Base-by-base conservation (phyloP, 1,140 invertebrate species). In the Zaprionus kolodkinae region DNA sequence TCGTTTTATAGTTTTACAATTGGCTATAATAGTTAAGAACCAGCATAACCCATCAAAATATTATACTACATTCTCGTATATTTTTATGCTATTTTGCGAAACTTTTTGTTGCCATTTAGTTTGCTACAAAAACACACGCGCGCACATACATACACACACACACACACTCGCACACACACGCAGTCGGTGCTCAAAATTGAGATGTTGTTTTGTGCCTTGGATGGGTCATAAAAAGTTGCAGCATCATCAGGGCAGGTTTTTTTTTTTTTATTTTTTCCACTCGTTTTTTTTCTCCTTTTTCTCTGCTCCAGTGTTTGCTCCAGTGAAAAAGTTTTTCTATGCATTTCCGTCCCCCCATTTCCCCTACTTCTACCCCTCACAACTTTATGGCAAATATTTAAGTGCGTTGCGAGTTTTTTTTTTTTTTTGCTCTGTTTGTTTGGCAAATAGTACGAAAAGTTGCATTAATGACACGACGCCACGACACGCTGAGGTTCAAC, bases 311-410 rank as follows among this genome's bases (percentile, higher is more conserved):
- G 7, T 73, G 64, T 61, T 68, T 73, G 65, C 48, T 38, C 54
- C 45, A 74, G 71, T 68, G 65, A 54, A 75, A 81, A 86, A 86
- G 77, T 77, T 87, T 79, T 79, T 70, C 69, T 67, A 72, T 76
- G 79, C 79, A 68, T 69, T 54, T 50, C 30, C 33, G n/a, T 1
- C n/a, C 40, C 6, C n/a, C 40, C n/a, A 1, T 21, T 12, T 2
- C 6, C 13, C 40, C n/a, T 15, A 0, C 40, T 2, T 33, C 30
- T 33, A 1, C 40, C 7, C n/a, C 45, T 13, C 36, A 60, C 54
- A 76, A 76, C 62, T 79, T 86, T 82, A 70, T 67, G 68, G 76
- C 72, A 87, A 86, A 87, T 82, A 85, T 85, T 87, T 87, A 79
- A 87, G 85, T 65, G 75, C 73, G 72, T 63, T 79, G 48, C 57